phyloP scores from a whole-genome alignment of 2,113 vertebrate genomes.

The Geococcyx californianus region DNA sequence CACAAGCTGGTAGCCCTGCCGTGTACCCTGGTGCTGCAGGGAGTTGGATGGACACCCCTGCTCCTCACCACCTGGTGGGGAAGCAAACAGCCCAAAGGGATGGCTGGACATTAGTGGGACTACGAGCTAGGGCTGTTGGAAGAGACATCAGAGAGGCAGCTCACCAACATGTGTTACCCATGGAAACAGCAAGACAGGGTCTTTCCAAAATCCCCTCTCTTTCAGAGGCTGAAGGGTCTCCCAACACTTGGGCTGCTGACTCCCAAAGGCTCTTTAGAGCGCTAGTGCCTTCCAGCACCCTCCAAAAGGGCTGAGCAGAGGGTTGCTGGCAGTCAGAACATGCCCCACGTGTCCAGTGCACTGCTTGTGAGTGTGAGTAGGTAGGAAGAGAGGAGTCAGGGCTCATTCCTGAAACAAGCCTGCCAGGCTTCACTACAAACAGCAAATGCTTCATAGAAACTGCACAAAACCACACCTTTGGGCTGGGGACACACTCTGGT shows the following conservation, averaged over 20 bases:
- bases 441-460: background rate
- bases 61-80: fast-evolving
- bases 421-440: background rate
- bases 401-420: background rate
- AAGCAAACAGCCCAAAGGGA: background rate
- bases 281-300: background rate
- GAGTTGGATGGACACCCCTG: background rate
- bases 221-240: background rate
- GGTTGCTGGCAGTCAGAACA: background rate
- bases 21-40: fast-evolving
- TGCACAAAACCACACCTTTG: background rate
- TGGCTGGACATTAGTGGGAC: background rate
- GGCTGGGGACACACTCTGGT: background rate
- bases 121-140: background rate
- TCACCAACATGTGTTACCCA: background rate
- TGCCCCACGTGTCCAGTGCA: background rate
- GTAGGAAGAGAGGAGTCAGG: background rate
- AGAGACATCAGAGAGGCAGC: fast-evolving
- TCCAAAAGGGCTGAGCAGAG: background rate
- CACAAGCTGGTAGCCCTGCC: background rate
- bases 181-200: background rate
- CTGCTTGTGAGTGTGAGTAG: background rate
- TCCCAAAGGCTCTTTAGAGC: background rate
- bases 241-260: background rate
- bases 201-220: background rate